Evolutionary conservation across 2,113 vertebrate genomes (phyloP).

Genomic region (Sardina pilchardus): DNA sequence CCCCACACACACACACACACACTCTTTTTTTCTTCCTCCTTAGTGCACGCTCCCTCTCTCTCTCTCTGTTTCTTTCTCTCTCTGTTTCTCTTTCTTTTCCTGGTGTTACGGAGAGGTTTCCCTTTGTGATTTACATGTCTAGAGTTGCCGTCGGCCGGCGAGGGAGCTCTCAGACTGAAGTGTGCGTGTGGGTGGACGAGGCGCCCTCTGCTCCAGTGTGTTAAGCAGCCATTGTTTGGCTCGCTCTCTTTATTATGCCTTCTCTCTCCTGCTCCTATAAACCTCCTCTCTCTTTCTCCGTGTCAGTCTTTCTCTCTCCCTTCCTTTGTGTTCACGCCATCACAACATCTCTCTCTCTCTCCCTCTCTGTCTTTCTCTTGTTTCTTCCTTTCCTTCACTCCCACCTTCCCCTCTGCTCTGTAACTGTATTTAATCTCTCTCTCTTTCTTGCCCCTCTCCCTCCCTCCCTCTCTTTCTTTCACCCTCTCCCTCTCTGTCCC

Average conservation of each 20-base stretch:
- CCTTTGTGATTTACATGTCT: background rate
- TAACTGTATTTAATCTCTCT: background rate
- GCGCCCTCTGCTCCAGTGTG: background rate
- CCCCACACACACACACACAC: too few species aligned
- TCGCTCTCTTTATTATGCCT: background rate
- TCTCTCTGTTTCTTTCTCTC: background rate
- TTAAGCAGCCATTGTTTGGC: background rate
- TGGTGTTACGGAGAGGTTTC: background rate
- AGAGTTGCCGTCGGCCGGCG: background rate
- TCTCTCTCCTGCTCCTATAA: background rate
- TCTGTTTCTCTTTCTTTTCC: background rate
- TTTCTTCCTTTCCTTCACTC: background rate
- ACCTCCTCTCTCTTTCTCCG: background rate
- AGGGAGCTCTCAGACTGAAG: background rate
- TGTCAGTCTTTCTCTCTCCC: background rate
- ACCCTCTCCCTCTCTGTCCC: constrained; percentile 1
- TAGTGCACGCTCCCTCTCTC: background rate
- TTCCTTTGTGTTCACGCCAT: background rate
- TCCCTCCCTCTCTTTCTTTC: background rate
- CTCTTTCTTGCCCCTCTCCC: background rate
- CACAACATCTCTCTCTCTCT: background rate
- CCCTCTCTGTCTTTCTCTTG: background rate
- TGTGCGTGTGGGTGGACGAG: background rate
- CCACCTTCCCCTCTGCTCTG: background rate
- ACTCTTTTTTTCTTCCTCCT: background rate